Conservation (phyloP, 2,888 invertebrate species). For the Prosapia bicincta region DNA sequence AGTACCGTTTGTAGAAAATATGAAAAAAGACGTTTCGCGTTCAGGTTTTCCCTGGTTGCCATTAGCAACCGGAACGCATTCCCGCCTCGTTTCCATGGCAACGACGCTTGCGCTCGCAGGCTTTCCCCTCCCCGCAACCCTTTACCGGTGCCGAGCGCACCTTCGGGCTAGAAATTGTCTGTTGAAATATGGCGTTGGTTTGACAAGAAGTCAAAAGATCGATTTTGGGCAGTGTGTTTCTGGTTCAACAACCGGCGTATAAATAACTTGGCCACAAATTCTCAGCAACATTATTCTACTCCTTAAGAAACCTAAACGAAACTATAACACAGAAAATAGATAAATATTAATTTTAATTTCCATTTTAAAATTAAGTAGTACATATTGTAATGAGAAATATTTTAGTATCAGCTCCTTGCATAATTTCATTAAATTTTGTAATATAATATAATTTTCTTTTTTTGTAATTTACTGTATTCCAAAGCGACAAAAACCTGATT, state of each 20-base stretch:
- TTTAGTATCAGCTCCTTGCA: too few relatives aligned
- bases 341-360: too few relatives aligned
- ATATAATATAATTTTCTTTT: too few relatives aligned
- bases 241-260: background rate
- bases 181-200: constrained; percentile 31
- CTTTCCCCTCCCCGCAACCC: constrained; percentile 7
- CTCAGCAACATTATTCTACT: too few relatives aligned
- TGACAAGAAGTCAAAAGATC: constrained; percentile 27
- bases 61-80: constrained; percentile 12
- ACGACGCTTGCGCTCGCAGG: constrained; percentile 30
- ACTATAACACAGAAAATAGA: too few relatives aligned
- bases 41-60: constrained; percentile 16
- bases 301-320: too few relatives aligned
- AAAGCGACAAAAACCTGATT: too few relatives aligned
- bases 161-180: constrained; percentile 21
- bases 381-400: too few relatives aligned
- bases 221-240: constrained; percentile 13
- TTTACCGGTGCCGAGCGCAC: constrained; percentile 12
- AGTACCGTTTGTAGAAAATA: background rate
- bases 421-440: too few relatives aligned
- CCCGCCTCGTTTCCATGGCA: constrained; percentile 30
- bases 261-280: too few relatives aligned
- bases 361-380: too few relatives aligned
- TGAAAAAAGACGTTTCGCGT: background rate
- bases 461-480: too few relatives aligned